phyloP scores from a whole-genome alignment of 2,113 vertebrate species.

The Myotis lucifugus region DNA sequence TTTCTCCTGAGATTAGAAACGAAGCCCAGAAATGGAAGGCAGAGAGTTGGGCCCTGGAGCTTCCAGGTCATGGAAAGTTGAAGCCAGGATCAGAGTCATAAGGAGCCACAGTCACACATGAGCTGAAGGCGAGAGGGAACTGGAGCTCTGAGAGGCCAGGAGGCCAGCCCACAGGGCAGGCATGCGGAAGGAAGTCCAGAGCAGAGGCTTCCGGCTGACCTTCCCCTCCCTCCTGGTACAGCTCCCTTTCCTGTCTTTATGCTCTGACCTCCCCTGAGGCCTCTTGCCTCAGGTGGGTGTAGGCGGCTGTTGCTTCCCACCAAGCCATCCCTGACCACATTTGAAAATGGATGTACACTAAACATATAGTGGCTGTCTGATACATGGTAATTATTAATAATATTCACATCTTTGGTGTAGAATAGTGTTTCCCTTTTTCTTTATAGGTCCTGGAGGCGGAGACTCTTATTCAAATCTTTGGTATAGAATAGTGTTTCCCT shows the following conservation, averaged over 20 bases:
- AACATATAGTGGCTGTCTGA: neutral
- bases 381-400: neutral
- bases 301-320: neutral
- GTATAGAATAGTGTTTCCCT: neutral
- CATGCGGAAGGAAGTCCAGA: neutral
- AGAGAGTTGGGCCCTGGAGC: neutral
- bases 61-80: no score
- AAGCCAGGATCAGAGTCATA: neutral
- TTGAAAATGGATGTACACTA: neutral
- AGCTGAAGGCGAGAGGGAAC: neutral
- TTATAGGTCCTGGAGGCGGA: neutral
- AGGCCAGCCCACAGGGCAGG: accelerated
- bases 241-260: neutral
- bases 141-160: neutral
- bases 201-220: neutral
- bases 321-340: neutral
- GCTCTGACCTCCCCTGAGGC: neutral
- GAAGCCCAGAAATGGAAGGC: neutral
- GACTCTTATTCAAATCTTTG: neutral
- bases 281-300: no score
- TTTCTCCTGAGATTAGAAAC: neutral
- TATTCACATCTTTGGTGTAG: neutral
- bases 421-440: neutral
- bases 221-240: accelerated
- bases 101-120: accelerated